Base-by-base conservation (phyloP, 2,113 vertebrate genomes). In the Phylloscopus trochilus region DNA sequence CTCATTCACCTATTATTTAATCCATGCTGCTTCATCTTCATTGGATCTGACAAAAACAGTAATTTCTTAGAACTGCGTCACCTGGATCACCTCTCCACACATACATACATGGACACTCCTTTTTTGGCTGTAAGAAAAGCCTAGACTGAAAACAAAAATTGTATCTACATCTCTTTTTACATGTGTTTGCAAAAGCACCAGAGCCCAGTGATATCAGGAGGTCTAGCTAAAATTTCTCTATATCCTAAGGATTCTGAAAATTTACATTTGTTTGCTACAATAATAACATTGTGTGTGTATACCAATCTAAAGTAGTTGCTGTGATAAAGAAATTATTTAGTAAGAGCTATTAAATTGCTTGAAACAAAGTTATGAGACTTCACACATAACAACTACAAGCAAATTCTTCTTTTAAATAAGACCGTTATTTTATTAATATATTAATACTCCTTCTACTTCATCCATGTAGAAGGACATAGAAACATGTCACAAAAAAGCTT, bases 51-150 rank as follows among this genome's bases (percentile, higher is more conserved):
- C 14, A 90, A 82, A 62, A 68, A 63, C 4, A 85, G 8, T 44
- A 1, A 67, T 67, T 92, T 67, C 16, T 67, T 59, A 80, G 22
- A 86, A 69, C 2, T 28, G 15, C 37, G 41, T 62, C 59, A 84
- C 15, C 24, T 49, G 41, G 56, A 79, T 53, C 30, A 70, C 39
- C 15, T 67, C 60, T 77, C n/a, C 33, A 67, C 23, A 67, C 3
- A 74, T 13, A 56, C 3, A 59, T 20, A 68, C 4, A 59, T 1
- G 47, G 2, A 31, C 7, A 56, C 1, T 1, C 7, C 9, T 15
- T 41, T 78, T 76, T 17, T 44, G 28, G 5, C n/a, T 69, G 41
- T 4, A 4, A 63, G 93, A 66, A 63, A 79, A 60, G 18, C 5
- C 9, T n/a, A 72, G 26, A 51, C 28, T 46, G 41, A 47, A 73